Percentiles rank a stretch among this genome's conserved stretches.
Evolutionary conservation across 2,797 vertebrate genomes (phyloP).

Genomic region (Acipenser oxyrinchus): DNA sequence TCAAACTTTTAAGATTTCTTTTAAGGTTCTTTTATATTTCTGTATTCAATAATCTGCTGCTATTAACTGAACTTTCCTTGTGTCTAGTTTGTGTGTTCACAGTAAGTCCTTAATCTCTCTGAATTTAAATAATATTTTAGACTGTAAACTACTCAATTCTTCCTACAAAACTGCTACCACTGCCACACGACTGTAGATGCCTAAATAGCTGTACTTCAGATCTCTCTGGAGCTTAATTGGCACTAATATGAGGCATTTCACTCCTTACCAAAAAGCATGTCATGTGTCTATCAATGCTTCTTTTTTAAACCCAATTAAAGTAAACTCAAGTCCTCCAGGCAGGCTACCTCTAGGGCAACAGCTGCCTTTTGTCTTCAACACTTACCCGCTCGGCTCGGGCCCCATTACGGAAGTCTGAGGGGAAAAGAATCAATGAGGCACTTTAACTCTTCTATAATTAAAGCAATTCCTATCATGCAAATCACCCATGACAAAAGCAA

Average conservation of each 20-base stretch:
- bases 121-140: no score
- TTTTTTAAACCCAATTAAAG: constrained; percentile 24
- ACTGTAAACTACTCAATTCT: no score
- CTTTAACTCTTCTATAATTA: constrained; percentile 20
- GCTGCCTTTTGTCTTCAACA: constrained; percentile 19
- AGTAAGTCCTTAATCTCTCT: no score
- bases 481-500: constrained; percentile 28
- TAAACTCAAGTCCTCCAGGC: constrained; percentile 24
- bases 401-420: constrained; percentile 14
- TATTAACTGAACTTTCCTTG: no score
- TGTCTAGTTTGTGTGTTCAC: no score
- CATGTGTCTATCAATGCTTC: constrained; percentile 9
- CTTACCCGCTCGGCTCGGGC: constrained; percentile 12
- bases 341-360: constrained; percentile 8
- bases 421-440: constrained; percentile 12
- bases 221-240: constrained; percentile 14
- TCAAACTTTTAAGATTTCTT: no score
- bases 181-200: no score
- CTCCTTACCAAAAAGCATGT: constrained; percentile 25
- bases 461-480: constrained; percentile 23
- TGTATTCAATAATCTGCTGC: no score
- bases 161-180: no score
- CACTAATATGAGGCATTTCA: constrained; percentile 22
- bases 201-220: background rate
- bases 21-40: no score